These are phyloP conservation scores for Pionites leucogaster DNA, from an alignment of 2,113 vertebrate genomes.

Conservation along the genomic window DNA sequence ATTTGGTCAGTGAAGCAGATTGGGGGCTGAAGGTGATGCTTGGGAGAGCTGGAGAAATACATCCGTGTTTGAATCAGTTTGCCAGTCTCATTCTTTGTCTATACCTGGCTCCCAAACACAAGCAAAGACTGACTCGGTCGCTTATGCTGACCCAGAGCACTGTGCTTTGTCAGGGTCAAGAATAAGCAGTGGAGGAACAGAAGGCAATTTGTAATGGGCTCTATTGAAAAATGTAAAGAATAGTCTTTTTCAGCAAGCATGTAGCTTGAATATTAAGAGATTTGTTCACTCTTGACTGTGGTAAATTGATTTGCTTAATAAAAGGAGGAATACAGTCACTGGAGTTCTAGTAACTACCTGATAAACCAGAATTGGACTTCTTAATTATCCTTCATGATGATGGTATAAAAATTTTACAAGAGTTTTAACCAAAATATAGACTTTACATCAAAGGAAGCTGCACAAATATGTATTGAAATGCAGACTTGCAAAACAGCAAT, in stretches of 20 bases:
- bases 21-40: not conserved
- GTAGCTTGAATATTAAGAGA: not conserved
- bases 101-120: rapidly evolving
- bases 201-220: not conserved
- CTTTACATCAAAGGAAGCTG: not conserved
- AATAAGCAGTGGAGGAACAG: not conserved
- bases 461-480: not conserved
- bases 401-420: not conserved
- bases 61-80: not conserved
- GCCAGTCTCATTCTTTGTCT: not conserved
- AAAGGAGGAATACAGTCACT: not conserved
- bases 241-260: not conserved
- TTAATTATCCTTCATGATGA: not conserved
- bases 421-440: not conserved
- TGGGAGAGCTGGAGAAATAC: not conserved
- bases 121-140: rapidly evolving
- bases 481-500: not conserved
- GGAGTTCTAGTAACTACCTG: not conserved
- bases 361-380: not conserved
- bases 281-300: not conserved
- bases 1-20: not conserved
- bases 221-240: not conserved
- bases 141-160: not conserved
- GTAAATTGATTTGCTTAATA: conserved; percentile 1
- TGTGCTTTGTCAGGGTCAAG: not conserved